phyloP scores from a whole-genome alignment of 2,888 invertebrate genomes.

The Metopia argyrocephala region DNA sequence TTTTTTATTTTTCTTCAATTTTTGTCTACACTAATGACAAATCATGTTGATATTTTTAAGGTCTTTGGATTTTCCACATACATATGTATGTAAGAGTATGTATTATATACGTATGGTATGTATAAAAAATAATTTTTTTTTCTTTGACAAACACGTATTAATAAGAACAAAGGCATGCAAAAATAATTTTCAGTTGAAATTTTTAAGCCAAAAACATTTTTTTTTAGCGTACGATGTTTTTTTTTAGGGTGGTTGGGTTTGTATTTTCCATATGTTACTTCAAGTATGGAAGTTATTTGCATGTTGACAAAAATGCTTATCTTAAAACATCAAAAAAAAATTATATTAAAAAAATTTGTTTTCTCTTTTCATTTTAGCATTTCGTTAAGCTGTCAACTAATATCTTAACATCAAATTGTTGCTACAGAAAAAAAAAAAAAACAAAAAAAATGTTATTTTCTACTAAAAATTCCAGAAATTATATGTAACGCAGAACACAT shows the following conservation, averaged over 20 bases:
- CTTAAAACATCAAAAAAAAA: neutral
- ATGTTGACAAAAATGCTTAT: slow-evolving; percentile 57
- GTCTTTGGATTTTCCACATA: slow-evolving; percentile 50
- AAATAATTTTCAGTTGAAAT: slow-evolving; percentile 21
- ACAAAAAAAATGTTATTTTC: slow-evolving; percentile 6
- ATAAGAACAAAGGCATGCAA: slow-evolving; percentile 9
- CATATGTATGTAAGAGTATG: slow-evolving; percentile 50
- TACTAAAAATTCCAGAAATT: slow-evolving; percentile 22
- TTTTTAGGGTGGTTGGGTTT: neutral
- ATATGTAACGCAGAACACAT: neutral
- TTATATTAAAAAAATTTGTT: slow-evolving; percentile 22
- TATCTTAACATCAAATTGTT: slow-evolving; percentile 41
- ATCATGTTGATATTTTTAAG: neutral
- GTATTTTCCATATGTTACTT: slow-evolving; percentile 36
- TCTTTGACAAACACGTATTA: slow-evolving; percentile 58
- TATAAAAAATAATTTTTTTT: slow-evolving; percentile 18
- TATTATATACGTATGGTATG: slow-evolving; percentile 41
- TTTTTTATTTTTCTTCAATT: neutral
- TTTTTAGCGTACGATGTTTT: no score
- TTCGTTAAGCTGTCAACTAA: slow-evolving; percentile 42
- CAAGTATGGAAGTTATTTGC: slow-evolving; percentile 50
- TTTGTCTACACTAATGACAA: neutral
- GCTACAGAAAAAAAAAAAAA: neutral
- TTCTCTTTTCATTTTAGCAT: slow-evolving; percentile 22
- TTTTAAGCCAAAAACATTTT: slow-evolving; percentile 7